These are phyloP conservation scores for Phyllotis vaccarum DNA, from an alignment of 2,797 vertebrate genomes.

Conservation along the genomic window DNA sequence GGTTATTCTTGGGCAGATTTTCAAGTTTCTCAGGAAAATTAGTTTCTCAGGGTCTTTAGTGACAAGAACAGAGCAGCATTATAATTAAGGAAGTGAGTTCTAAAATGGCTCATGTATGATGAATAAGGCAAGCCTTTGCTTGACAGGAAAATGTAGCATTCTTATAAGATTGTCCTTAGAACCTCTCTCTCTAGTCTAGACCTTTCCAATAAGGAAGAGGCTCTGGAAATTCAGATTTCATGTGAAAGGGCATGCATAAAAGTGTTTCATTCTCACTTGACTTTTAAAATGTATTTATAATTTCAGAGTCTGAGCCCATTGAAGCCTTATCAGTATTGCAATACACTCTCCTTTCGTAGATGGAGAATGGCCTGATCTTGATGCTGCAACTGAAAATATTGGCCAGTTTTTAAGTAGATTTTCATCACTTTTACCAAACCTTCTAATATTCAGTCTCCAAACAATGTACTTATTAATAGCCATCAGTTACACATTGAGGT, in stretches of 20 bases:
- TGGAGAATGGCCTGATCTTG: neutral
- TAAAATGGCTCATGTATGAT: neutral
- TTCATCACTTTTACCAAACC: neutral
- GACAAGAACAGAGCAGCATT: neutral
- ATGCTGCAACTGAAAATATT: neutral
- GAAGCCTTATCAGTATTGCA: neutral
- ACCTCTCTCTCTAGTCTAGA: neutral
- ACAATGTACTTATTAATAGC: neutral
- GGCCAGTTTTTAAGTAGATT: neutral
- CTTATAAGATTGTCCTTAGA: neutral
- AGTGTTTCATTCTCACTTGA: conserved; percentile 22
- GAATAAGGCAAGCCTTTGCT: neutral
- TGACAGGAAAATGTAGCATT: neutral
- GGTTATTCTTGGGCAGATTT: neutral
- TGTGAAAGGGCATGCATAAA: neutral
- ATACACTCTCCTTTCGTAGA: neutral
- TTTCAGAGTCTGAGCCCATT: conserved; percentile 48
- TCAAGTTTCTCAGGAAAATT: neutral
- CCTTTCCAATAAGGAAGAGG: neutral
- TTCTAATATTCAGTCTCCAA: neutral
- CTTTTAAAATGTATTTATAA: conserved; percentile 50
- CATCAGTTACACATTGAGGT: neutral
- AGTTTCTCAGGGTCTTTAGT: neutral
- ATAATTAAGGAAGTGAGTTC: neutral
- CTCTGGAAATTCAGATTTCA: neutral